Evolutionary conservation across 2,113 vertebrate species (phyloP).

Genomic region (Tonatia bakeri): DNA sequence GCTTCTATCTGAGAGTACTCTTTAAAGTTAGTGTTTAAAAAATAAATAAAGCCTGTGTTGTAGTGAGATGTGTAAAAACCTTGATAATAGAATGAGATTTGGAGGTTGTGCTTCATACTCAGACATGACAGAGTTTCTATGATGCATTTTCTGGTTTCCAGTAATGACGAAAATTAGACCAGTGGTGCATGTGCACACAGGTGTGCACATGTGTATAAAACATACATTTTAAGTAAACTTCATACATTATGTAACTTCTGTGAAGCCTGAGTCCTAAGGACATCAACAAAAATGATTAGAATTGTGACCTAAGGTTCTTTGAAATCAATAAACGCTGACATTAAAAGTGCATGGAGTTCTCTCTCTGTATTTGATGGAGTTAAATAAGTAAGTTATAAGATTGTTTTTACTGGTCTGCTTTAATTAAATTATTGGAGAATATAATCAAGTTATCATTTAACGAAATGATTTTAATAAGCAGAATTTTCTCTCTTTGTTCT

Average conservation of each 20-base stretch:
- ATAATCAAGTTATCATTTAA: conserved; percentile 35
- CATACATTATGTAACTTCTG: neutral
- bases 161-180: neutral
- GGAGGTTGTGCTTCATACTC: neutral
- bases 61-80: neutral
- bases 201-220: neutral
- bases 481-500: conserved; percentile 39
- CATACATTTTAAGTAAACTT: conserved; percentile 20
- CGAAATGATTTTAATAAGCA: conserved; percentile 27
- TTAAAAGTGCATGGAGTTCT: neutral
- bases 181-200: neutral
- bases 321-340: neutral
- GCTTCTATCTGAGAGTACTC: neutral
- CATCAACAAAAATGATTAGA: neutral
- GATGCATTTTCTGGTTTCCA: neutral
- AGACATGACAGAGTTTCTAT: neutral
- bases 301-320: neutral
- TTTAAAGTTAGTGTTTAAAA: neutral
- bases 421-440: conserved; percentile 34
- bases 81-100: neutral
- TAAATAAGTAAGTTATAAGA: neutral
- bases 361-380: neutral
- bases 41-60: neutral
- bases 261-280: neutral
- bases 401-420: neutral